Conservation (phyloP, 2,888 invertebrate genomes). For the Drosophila monieri region DNA sequence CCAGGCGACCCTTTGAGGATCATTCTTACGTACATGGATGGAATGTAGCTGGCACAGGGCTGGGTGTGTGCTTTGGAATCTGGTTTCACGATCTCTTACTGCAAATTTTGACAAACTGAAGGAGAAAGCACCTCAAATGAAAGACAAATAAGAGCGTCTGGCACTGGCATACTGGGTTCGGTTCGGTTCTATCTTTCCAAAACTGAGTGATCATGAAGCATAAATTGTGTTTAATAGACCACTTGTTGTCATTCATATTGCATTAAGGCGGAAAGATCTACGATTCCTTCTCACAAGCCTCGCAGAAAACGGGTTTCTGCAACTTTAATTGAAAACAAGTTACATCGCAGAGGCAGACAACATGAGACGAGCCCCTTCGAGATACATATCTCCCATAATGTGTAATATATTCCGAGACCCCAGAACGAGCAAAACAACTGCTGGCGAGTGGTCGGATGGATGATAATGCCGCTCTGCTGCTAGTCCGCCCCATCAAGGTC, state of each 20-base stretch:
- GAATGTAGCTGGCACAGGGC: neutral
- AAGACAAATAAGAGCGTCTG: neutral
- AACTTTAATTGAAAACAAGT: constrained; percentile 23
- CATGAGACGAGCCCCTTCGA: constrained; percentile 42
- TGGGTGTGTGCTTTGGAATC: neutral
- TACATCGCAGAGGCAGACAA: constrained; percentile 19
- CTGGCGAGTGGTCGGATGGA: neutral
- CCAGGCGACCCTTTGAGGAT: no score
- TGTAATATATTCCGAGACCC: constrained; percentile 19
- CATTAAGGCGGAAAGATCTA: no score
- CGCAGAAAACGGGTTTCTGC: constrained; percentile 21
- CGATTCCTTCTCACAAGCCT: no score
- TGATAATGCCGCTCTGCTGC: constrained; percentile 22
- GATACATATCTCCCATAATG: neutral
- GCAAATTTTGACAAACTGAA: constrained; percentile 27
- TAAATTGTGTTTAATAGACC: neutral
- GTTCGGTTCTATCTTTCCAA: neutral
- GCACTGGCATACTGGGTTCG: constrained; percentile 16
- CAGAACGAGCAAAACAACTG: constrained; percentile 30
- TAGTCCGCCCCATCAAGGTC: constrained; percentile 64
- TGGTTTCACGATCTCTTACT: constrained; percentile 9
- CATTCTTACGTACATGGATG: constrained; percentile 22
- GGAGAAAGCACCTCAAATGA: constrained; percentile 5
- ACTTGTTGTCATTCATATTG: no score
- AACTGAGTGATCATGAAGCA: neutral